phyloP scores from a whole-genome alignment of 2,888 invertebrate genomes.

The Calameuta filiformis region DNA sequence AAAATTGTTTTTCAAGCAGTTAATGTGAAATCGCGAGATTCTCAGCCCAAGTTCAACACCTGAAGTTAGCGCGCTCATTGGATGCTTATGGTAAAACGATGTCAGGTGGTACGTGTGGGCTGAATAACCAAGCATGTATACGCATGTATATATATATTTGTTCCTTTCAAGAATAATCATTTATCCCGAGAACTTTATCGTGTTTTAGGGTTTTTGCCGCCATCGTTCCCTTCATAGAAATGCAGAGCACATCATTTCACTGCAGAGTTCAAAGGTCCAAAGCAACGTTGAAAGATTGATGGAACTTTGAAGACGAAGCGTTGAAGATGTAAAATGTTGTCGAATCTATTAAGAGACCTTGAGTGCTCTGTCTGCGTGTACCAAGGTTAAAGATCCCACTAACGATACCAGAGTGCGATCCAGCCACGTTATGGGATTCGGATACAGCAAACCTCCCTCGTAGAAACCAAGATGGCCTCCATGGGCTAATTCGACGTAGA shows the following conservation, averaged over 20 bases:
- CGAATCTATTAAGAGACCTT: conserved; percentile 50
- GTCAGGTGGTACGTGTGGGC: neutral
- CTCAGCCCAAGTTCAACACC: no score
- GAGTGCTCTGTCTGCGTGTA: conserved; percentile 64
- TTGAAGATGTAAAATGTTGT: no score
- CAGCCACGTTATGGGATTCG: conserved; percentile 92
- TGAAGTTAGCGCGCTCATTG: no score
- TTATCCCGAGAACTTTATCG: neutral
- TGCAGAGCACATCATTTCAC: neutral
- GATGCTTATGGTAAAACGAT: no score
- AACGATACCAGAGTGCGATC: conserved; percentile 88
- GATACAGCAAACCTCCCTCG: conserved; percentile 88
- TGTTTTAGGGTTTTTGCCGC: neutral
- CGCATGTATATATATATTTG: neutral
- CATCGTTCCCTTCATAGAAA: neutral
- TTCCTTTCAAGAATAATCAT: neutral
- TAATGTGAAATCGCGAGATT: neutral
- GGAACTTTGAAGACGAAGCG: neutral
- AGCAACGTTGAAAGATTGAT: neutral
- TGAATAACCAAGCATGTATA: neutral
- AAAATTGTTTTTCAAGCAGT: neutral
- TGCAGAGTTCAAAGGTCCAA: neutral
- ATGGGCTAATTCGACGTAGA: conserved; percentile 86
- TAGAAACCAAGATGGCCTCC: conserved; percentile 96
- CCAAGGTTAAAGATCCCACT: conserved; percentile 78